Evolutionary conservation across 1,140 invertebrate species (phyloP), one percentile per base, ranked within the genome.

Genomic region (Aphaenogaster ashmeadi): DNA sequence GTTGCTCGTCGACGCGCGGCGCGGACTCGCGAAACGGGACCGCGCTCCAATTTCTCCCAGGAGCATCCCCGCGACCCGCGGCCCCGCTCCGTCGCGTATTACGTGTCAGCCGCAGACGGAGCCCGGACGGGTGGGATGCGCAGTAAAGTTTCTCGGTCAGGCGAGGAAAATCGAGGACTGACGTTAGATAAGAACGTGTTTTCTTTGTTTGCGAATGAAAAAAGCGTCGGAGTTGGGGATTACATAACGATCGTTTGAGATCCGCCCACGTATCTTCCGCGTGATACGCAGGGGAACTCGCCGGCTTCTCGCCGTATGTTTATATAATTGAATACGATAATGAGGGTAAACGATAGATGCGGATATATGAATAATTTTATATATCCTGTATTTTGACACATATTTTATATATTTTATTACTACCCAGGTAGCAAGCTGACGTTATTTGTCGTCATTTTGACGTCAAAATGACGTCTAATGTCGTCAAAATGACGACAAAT

Each of bases 71-170:
- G 21, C 21, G 11, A 21, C 21, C 21, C 21, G 21, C 56, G 56
- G 0, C 21, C n/a, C n/a, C n/a, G n/a, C n/a, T n/a, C 2, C 13
- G 27, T 36, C 58, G 5, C 21, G 9, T 60, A 27, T 60, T 44
- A 44, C 41, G n/a, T 33, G 5, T 11, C 21, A 1, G 13, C 27
- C 58, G 27, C 27, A 27, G 27, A 27, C 27, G 27, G 27, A 15
- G 33, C 15, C 5, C 13, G 27, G 58, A 36, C 13, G 13, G 33
- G 33, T 7, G 62, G 18, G 36, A 66, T 66, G 36, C 15, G 36
- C 62, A 66, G 18, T 38, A 41, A 66, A 38, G 62, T 41, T 66
- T 66, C 62, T 66, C 60, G 60, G 60, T 64, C 33, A 4, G 7
- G 6, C 33, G 33, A 36, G 27, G 13, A 33, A 54, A 64, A 64